Evolutionary conservation across 2,888 invertebrate genomes (phyloP), one percentile per base, ranked within the genome.

Genomic region (Drosophila meridiana): DNA sequence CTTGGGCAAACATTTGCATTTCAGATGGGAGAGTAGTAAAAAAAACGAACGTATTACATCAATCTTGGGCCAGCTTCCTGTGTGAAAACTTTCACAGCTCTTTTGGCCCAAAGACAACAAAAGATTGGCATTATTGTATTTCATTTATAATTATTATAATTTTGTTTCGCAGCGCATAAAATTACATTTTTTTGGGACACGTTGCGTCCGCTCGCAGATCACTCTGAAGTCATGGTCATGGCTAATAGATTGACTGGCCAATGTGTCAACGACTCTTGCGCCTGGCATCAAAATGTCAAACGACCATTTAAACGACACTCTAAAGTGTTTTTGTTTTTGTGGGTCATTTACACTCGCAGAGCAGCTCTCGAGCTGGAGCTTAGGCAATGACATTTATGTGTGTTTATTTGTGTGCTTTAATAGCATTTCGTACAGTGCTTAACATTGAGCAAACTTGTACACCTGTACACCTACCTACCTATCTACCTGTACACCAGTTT

Each of bases 51-150:
- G 61, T 71, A 69, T 85, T 85, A 72, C 90, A 89, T 89, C 79
- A 87, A 89, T 85, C 85, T 73, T 69, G 50, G 50, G 63, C 57
- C 75, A 45, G 77, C 69, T 87, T 87, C 85, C 89, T 84, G 80
- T 76, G 79, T 66, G 74, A 72, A 81, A 84, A 79, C 89, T 87
- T 89, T 85, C 85, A 77, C 85, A 82, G 72, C 71, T 59, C 69
- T 48, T 14, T 52, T 47, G 47, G 68, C 60, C 45, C 20, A 58
- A 38, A 61, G 52, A 20, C 66, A 56, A 36, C 30, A 59, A 14
- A 52, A 59, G 66, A 55, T 61, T 66, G n/a, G 40, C 50, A 64
- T 26, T 50, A 67, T 64, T 61, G 56, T 38, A 59, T 65, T 40
- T 57, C 45, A 42, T 34, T 45, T 7, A 82, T 70, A 82, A 88